Evolutionary conservation across 2,797 vertebrate genomes (phyloP).

Genomic region (Clamator glandarius): DNA sequence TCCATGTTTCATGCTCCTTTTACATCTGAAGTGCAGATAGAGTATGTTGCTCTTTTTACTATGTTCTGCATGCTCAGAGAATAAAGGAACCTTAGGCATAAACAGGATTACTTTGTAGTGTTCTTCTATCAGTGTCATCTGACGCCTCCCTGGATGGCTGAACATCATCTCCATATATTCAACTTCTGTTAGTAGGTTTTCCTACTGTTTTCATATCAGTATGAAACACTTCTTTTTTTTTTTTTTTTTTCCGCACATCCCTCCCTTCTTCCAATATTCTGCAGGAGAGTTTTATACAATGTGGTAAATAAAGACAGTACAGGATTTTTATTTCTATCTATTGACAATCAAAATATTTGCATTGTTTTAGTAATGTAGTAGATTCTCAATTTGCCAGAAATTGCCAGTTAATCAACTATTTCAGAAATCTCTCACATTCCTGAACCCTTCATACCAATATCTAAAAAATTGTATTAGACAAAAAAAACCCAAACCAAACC

Average conservation of each 20-base stretch:
- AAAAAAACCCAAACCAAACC: too few species aligned
- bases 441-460: not conserved
- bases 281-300: not conserved
- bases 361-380: not conserved
- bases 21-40: not conserved
- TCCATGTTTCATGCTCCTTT: not conserved
- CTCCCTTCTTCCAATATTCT: not conserved
- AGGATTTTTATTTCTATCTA: not conserved
- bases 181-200: not conserved
- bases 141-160: not conserved
- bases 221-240: not conserved
- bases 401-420: slow-evolving; percentile 28
- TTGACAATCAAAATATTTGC: not conserved
- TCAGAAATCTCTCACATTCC: not conserved
- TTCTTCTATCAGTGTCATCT: not conserved
- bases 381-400: slow-evolving; percentile 16
- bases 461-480: not conserved
- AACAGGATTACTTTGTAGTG: not conserved
- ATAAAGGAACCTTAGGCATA: not conserved
- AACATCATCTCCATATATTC: not conserved
- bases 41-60: slow-evolving; percentile 1
- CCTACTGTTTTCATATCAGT: not conserved
- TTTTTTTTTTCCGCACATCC: accelerated
- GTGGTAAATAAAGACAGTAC: not conserved
- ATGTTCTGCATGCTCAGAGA: not conserved